Conservation (phyloP, 2,113 vertebrate species). For the Chelonoidis abingdonii region DNA sequence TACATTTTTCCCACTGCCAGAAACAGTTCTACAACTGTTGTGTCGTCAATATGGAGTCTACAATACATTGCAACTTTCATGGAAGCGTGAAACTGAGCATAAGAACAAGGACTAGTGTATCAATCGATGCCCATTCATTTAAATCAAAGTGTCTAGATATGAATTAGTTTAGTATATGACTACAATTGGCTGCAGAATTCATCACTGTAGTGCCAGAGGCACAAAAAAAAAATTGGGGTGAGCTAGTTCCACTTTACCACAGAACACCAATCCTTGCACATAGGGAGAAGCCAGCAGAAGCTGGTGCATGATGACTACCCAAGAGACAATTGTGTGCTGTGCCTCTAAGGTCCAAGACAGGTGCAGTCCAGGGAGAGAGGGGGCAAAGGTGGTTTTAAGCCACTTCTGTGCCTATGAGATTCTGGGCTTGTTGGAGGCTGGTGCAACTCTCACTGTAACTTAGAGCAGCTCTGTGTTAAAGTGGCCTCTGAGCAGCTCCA, state of each 20-base stretch:
- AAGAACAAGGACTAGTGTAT: not conserved
- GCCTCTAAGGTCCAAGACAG: not conserved
- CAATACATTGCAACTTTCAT: not conserved
- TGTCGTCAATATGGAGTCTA: not conserved
- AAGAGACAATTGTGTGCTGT: not conserved
- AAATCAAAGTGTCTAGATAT: too few relatives aligned
- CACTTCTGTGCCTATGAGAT: not conserved
- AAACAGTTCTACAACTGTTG: too few relatives aligned
- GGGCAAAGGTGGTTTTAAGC: not conserved
- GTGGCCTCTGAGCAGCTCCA: slow-evolving; percentile 9
- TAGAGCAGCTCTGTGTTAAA: not conserved
- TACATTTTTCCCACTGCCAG: not conserved
- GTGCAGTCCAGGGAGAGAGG: not conserved
- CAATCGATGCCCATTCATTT: not conserved
- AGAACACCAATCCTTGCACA: not conserved
- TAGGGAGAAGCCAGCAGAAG: not conserved
- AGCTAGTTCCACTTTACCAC: not conserved
- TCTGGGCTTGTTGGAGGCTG: not conserved
- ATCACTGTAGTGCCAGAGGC: not conserved
- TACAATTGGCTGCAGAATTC: not conserved
- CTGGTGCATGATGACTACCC: too few relatives aligned
- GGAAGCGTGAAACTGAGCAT: not conserved
- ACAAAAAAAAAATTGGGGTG: not conserved
- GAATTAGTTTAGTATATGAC: not conserved
- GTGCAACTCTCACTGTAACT: not conserved